These are phyloP conservation scores for Melanostoma scalare DNA, from an alignment of 2,888 invertebrate species.

Conservation along the genomic window DNA sequence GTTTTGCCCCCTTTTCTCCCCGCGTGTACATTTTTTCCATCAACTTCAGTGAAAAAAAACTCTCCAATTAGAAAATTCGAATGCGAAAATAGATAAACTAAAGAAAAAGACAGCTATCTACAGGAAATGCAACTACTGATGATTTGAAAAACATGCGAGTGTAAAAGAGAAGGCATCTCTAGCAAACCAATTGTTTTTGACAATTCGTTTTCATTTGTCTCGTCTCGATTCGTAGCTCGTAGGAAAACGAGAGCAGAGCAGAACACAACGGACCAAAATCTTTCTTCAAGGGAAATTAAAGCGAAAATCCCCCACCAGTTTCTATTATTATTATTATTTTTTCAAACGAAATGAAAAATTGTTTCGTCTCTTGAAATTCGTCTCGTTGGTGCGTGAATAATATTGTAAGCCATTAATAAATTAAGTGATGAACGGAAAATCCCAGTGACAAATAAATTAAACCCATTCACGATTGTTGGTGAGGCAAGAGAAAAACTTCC, in stretches of 20 bases:
- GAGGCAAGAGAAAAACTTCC: constrained; percentile 59
- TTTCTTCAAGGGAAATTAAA: constrained; percentile 34
- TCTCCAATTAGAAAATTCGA: constrained; percentile 34
- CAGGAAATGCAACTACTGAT: constrained; percentile 44
- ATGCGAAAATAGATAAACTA: constrained; percentile 51
- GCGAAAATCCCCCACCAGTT: constrained; percentile 24
- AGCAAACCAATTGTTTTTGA: constrained; percentile 61
- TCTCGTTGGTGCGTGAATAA: constrained; percentile 36
- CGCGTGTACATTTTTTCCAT: background rate
- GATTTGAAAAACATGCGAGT: background rate
- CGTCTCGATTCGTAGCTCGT: background rate
- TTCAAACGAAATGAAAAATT: constrained; percentile 41
- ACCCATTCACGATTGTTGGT: constrained; percentile 29
- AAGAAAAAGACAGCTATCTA: constrained; percentile 26
- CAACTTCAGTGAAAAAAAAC: constrained; percentile 42
- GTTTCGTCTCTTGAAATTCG: constrained; percentile 46
- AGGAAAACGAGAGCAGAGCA: constrained; percentile 69
- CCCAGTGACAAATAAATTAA: constrained; percentile 13
- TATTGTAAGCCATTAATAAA: constrained; percentile 15
- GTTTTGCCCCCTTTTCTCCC: constrained; percentile 5
- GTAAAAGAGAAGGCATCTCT: constrained; percentile 31
- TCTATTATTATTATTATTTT: constrained; percentile 3
- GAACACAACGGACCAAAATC: constrained; percentile 22
- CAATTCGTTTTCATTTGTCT: constrained; percentile 55
- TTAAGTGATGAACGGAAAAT: constrained; percentile 21